Evolutionary conservation across 2,888 invertebrate genomes (phyloP).

Genomic region (Drosophila prolongata): DNA sequence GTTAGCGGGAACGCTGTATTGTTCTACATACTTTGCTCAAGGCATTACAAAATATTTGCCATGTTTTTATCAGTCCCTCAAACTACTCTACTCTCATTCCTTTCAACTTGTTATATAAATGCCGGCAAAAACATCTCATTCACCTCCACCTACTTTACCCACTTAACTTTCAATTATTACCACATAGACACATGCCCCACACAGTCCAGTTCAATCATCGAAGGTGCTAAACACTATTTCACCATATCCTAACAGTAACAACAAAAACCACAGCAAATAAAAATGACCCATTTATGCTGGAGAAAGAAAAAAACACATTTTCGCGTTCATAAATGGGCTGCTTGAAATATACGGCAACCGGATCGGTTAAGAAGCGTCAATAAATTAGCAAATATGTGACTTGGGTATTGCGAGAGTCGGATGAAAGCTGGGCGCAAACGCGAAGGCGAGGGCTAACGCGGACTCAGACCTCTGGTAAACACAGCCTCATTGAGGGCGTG

Average conservation of each 20-base stretch:
- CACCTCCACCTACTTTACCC: constrained; percentile 14
- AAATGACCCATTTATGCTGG: constrained; percentile 64
- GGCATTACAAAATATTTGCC: background rate
- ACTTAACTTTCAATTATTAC: constrained; percentile 47
- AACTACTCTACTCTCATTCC: constrained; percentile 3
- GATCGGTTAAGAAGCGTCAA: constrained; percentile 62
- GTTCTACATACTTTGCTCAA: background rate
- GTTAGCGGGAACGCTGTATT: background rate
- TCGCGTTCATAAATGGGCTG: constrained; percentile 47
- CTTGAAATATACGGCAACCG: constrained; percentile 64
- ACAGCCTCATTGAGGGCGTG: constrained; percentile 58
- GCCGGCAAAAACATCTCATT: constrained; percentile 6
- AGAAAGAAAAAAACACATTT: constrained; percentile 35
- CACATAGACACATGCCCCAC: constrained; percentile 16
- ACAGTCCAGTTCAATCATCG: constrained; percentile 27
- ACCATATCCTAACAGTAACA: constrained; percentile 33
- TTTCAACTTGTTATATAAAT: constrained; percentile 23
- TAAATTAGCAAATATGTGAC: constrained; percentile 75
- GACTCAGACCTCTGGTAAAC: constrained; percentile 40
- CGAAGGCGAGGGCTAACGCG: constrained; percentile 30
- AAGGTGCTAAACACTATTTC: constrained; percentile 74
- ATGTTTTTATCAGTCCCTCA: background rate
- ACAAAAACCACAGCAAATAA: constrained; percentile 47
- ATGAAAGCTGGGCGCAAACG: constrained; percentile 58
- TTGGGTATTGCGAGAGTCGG: constrained; percentile 60